Base-by-base conservation (phyloP, 2,797 vertebrate genomes). In the Saxicola maurus region DNA sequence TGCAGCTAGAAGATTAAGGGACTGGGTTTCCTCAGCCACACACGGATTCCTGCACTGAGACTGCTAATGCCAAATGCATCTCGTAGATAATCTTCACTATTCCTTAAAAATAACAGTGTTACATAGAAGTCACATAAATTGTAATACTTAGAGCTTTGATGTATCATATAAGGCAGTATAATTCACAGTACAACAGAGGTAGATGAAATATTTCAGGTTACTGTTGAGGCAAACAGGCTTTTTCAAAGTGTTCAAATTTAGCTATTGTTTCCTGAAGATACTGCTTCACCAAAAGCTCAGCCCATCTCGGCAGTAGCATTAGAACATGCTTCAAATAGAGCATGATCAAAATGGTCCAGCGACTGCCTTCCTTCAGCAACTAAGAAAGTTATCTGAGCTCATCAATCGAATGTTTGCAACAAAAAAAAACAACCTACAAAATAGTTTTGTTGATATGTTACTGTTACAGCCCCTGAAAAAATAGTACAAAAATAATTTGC, bases 1-100 rank as follows among this genome's bases (percentile, higher is more conserved):
- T 68, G 56, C 66, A 69, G 15, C 11, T 72, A 15, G 17, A 62
- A 75, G 40, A n/a, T 13, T 13, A n/a, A 71, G 13, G 3, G 7
- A 27, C 17, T 23, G n/a, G 5, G 13, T 31, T 85, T 89, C 43
- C 55, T 43, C 55, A 62, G 33, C 13, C 62, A 35, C 35, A 15
- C 52, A 7, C 0, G 4, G 25, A 55, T 55, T 49, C 35, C 40
- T 20, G 18, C 3, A 31, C 25, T 10, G 25, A 77, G 21, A 17
- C 35, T 31, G 35, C 28, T 31, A 45, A 52, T 7, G 14, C 35
- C 52, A 77, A 65, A 48, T 1, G 0, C 21, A 76, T 31, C 45
- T 61, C 0, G 0, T 3, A 17, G 18, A 40, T 48, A 31, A 57
- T 10, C 24, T 19, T 53, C 52, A 18, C 10, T 65, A 16, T 19